phyloP scores from a whole-genome alignment of 2,888 invertebrate species.

The Machimus rusticus region DNA sequence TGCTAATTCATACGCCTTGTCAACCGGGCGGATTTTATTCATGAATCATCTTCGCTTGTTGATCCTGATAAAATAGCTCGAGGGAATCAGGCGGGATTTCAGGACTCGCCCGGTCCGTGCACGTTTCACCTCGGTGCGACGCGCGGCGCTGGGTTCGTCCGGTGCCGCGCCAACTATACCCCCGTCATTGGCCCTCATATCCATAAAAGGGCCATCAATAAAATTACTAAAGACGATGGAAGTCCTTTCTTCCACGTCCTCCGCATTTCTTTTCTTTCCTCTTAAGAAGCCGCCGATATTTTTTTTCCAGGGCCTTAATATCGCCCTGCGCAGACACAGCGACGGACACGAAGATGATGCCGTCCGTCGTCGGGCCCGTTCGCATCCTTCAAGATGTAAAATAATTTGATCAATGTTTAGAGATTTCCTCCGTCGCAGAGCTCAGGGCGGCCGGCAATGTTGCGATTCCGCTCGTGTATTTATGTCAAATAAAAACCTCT shows the following conservation, averaged over 20 bases:
- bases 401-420: constrained; percentile 41
- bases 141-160: neutral
- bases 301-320: neutral
- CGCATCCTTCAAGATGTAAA: constrained; percentile 17
- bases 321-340: neutral
- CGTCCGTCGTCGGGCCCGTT: neutral
- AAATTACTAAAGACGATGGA: constrained; percentile 42
- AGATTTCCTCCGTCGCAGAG: constrained; percentile 17
- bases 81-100: neutral
- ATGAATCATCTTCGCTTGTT: constrained; percentile 40
- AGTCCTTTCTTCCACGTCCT: constrained; percentile 35
- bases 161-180: neutral
- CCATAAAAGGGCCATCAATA: constrained; percentile 46
- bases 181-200: constrained; percentile 29
- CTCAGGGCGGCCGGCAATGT: neutral
- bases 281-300: neutral
- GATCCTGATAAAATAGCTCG: constrained; percentile 30
- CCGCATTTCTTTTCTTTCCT: neutral
- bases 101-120: neutral
- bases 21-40: constrained; percentile 36
- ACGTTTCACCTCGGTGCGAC: neutral
- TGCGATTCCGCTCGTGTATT: constrained; percentile 26
- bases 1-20: constrained; percentile 39
- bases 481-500: constrained; percentile 43
- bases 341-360: neutral